Percentiles rank a stretch among this genome's conserved stretches.
These are phyloP conservation scores for Malthinus seriepunctatus DNA, from an alignment of 2,888 invertebrate species.

Conservation along the genomic window DNA sequence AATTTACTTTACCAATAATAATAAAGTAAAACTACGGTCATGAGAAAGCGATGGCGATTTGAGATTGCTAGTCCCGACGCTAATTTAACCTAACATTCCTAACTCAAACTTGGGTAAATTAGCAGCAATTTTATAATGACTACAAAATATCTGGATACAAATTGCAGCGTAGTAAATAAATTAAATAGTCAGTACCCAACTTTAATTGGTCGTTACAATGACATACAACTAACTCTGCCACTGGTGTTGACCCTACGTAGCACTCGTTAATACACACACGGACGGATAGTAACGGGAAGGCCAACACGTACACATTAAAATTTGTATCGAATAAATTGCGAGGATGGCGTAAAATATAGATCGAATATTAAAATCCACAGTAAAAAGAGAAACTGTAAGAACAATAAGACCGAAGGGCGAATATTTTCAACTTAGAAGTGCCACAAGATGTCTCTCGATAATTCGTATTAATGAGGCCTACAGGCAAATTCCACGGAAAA, in stretches of 20 bases:
- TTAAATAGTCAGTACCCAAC: constrained; percentile 9
- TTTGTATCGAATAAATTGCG: constrained; percentile 13
- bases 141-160: constrained; percentile 7
- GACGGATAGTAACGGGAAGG: constrained; percentile 23
- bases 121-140: constrained; percentile 12
- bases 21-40: too few relatives aligned
- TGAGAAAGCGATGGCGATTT: too few relatives aligned
- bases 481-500: constrained; percentile 44
- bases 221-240: constrained; percentile 16
- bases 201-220: constrained; percentile 24
- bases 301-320: constrained; percentile 21
- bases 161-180: constrained; percentile 21
- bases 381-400: constrained; percentile 8
- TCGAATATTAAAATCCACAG: constrained; percentile 5
- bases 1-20: too few relatives aligned
- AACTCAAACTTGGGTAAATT: neutral
- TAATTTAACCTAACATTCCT: too few relatives aligned
- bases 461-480: constrained; percentile 58
- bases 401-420: constrained; percentile 28
- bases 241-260: constrained; percentile 28
- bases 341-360: constrained; percentile 9
- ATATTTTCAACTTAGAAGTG: constrained; percentile 33
- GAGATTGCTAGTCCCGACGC: too few relatives aligned
- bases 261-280: constrained; percentile 20
- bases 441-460: constrained; percentile 71